Percentiles rank a stretch among this genome's conserved stretches.
Evolutionary conservation across 2,888 invertebrate species (phyloP).

Genomic region (Myopa tessellatipennis): DNA sequence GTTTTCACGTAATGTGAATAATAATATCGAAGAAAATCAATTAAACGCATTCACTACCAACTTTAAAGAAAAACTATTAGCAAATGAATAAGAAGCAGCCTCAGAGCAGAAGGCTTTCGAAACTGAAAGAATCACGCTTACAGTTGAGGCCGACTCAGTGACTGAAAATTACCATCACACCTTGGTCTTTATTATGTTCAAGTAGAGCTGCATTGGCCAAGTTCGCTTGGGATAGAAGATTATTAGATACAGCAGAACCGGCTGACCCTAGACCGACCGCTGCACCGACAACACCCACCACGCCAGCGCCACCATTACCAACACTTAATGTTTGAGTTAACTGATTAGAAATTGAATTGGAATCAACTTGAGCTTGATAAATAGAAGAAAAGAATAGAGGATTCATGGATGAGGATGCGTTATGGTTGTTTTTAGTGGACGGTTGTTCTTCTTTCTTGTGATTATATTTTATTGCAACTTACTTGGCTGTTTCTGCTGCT

Average conservation of each 20-base stretch:
- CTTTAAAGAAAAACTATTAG: background rate
- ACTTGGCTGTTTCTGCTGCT: slow-evolving; percentile 73
- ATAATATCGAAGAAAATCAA: background rate
- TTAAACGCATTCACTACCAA: background rate
- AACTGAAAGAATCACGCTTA: slow-evolving; percentile 31
- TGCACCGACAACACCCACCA: slow-evolving; percentile 29
- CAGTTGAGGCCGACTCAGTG: background rate
- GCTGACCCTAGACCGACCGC: slow-evolving; percentile 39
- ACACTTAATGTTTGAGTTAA: slow-evolving; percentile 44
- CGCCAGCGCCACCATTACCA: slow-evolving; percentile 45
- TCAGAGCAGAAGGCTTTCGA: slow-evolving; percentile 10
- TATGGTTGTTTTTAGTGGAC: slow-evolving; percentile 40
- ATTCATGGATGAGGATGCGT: slow-evolving; percentile 41
- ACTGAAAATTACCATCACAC: slow-evolving; percentile 67
- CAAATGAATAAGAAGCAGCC: slow-evolving; percentile 12
- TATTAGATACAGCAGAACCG: slow-evolving; percentile 55
- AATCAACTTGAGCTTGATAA: slow-evolving; percentile 43
- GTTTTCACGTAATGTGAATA: background rate
- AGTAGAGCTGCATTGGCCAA: slow-evolving; percentile 49
- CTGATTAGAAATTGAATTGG: slow-evolving; percentile 40
- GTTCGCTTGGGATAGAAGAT: slow-evolving; percentile 34
- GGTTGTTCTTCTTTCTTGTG: slow-evolving; percentile 46
- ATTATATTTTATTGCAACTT: slow-evolving; percentile 60
- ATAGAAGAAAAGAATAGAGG: slow-evolving; percentile 30
- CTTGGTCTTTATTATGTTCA: slow-evolving; percentile 68